Base-by-base conservation (phyloP, 2,797 vertebrate species). In the Halcyon badia region DNA sequence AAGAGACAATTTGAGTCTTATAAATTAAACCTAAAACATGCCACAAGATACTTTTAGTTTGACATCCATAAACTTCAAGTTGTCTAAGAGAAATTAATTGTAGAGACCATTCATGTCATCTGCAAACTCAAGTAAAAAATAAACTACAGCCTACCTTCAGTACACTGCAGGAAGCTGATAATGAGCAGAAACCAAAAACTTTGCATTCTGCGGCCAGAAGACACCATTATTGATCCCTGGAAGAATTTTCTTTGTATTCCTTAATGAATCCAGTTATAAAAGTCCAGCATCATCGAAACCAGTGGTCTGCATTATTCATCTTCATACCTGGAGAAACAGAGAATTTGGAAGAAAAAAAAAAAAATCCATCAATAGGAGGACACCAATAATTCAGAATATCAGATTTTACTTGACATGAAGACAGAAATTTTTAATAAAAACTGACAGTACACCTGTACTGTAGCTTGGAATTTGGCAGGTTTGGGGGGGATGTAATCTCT, bases 181-280 rank as follows among this genome's bases (percentile, higher is more conserved):
- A 99, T 98, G 97, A 99, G 98, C 98, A 99, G 98, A 97, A 99
- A 99, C 99, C 99, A 99, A 98, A 99, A 98, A 98, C 98, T 99
- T 98, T 98, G 98, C 98, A 99, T 99, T 98, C 99, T 99, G 99
- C 99, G 98, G 98, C 99, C 98, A 98, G 98, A 98, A 98, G 98
- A 98, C 98, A 99, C 99, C 99, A 99, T 99, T 98, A 98, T 98
- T 98, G 98, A 98, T 97, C 97, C 98, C 96, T 98, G 97, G 96
- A 97, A 98, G 98, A 98, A 97, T 98, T 98, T 98, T 98, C 98
- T 98, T 98, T 98, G 98, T 99, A 98, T 98, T 99, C 98, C 98
- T 98, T 98, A 96, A 98, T 97, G 98, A 98, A 98, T 98, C 98
- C 98, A 98, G 98, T 99, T 99, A 99, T 96, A 99, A 98, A 98